Percentiles rank a stretch among this genome's conserved stretches.
Evolutionary conservation across 64 coral and sea anemone genomes (phyloP).

Genomic region (Anthopleura sola): DNA sequence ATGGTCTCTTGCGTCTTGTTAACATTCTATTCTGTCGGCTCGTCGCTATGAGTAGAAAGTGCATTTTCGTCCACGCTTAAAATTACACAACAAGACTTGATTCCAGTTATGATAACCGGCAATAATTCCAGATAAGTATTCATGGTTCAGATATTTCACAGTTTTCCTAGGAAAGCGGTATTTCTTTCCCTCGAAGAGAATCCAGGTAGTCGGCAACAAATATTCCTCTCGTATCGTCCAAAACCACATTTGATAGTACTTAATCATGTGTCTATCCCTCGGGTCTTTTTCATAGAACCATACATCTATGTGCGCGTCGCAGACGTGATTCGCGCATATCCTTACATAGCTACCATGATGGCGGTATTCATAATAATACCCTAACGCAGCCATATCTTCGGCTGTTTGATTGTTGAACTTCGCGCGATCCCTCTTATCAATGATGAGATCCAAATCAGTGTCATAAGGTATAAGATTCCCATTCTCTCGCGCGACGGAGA

Average conservation of each 20-base stretch:
- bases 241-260: background rate
- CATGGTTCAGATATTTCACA: background rate
- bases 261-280: background rate
- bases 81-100: conserved; percentile 20
- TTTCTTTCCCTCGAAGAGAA: conserved; percentile 10
- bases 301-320: conserved; percentile 22
- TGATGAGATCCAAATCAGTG: conserved; percentile 23
- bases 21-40: no score
- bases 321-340: conserved; percentile 9
- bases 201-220: conserved; percentile 14
- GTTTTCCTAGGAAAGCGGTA: conserved; percentile 22
- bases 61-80: conserved; percentile 13
- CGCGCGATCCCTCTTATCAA: conserved; percentile 2
- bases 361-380: background rate
- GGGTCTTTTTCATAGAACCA: conserved; percentile 12
- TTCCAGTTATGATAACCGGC: conserved; percentile 19
- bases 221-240: background rate
- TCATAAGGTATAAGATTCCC: conserved; percentile 35
- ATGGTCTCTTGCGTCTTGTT: no score
- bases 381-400: background rate
- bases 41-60: background rate
- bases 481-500: conserved; percentile 30
- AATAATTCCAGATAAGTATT: conserved; percentile 14
- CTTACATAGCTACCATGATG: background rate
- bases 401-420: conserved; percentile 14